These are phyloP conservation scores for Acinonyx jubatus DNA, from an alignment of 2,113 vertebrate species.

Conservation along the genomic window DNA sequence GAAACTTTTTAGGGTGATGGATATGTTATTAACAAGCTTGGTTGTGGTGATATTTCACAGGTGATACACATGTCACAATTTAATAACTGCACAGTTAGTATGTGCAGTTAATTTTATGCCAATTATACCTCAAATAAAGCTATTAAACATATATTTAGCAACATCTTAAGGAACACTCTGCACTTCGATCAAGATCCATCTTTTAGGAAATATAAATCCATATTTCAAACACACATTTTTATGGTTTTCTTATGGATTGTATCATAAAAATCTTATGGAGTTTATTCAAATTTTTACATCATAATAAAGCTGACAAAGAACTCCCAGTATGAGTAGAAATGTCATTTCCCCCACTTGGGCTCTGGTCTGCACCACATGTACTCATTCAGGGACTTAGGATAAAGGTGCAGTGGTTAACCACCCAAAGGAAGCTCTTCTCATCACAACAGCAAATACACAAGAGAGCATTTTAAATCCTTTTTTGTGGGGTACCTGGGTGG, in stretches of 20 bases:
- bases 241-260: not conserved
- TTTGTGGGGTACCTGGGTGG: not conserved
- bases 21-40: not conserved
- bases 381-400: not conserved
- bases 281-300: not conserved
- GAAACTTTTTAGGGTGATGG: not conserved
- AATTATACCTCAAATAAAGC: not conserved
- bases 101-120: not conserved
- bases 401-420: not conserved
- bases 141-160: not conserved
- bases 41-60: not conserved
- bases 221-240: not conserved
- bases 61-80: not conserved
- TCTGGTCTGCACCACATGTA: not conserved
- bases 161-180: not conserved
- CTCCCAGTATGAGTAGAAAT: not conserved
- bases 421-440: not conserved
- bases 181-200: not conserved
- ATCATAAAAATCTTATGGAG: not conserved
- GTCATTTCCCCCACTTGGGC: not conserved
- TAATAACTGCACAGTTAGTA: not conserved
- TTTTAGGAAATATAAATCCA: not conserved
- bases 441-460: not conserved
- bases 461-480: not conserved
- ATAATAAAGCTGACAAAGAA: not conserved